Conservation (phyloP, 2,797 vertebrate species). For the Neomorphus geoffroyi region DNA sequence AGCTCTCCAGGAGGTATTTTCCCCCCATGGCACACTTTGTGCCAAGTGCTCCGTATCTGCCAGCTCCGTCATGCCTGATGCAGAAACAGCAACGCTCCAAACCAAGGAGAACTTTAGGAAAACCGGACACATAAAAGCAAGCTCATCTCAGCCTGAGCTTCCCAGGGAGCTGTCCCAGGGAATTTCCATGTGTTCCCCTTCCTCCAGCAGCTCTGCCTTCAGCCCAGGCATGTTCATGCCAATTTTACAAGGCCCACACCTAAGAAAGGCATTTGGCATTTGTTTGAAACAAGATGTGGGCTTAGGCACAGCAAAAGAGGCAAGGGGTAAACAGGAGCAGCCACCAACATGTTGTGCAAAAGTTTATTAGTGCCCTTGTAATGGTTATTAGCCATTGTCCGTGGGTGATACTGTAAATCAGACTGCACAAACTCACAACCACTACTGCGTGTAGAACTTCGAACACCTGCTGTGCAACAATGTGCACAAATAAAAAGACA, state of each 20-base stretch:
- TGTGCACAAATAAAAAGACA: background rate
- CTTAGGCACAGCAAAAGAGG: background rate
- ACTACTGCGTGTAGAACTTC: background rate
- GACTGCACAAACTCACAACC: background rate
- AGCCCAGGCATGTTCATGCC: background rate
- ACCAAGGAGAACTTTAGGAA: background rate
- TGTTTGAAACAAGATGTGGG: background rate
- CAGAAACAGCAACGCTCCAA: fast-evolving
- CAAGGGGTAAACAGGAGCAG: background rate
- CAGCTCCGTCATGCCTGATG: background rate
- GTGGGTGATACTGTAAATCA: background rate
- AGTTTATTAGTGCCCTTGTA: background rate
- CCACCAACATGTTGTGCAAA: background rate
- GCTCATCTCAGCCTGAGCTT: background rate
- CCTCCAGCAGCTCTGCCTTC: background rate
- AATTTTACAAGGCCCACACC: background rate
- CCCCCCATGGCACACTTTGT: background rate
- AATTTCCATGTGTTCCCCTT: background rate
- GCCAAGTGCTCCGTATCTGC: background rate
- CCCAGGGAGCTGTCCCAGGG: background rate
- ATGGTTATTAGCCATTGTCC: background rate
- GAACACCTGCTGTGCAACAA: background rate
- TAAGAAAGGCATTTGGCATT: conserved; percentile 9
- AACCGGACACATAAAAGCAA: background rate
- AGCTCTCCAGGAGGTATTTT: background rate